A percentile compares a stretch with the other conserved stretches of the same genome.
These are phyloP conservation scores for Nettapus auritus DNA, from an alignment of 2,113 vertebrate genomes.

Conservation along the genomic window DNA sequence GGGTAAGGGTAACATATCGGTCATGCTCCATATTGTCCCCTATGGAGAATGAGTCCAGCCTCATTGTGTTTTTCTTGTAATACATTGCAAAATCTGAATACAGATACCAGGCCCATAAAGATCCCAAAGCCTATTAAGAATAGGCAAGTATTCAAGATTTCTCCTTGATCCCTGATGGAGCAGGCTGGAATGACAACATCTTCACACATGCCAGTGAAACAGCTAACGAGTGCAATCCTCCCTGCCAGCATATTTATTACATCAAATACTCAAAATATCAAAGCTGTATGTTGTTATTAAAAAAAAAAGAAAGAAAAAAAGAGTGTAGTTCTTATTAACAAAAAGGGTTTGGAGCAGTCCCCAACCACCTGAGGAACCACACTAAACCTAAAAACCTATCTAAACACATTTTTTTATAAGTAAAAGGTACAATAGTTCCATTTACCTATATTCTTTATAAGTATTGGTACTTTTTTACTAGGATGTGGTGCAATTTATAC, in stretches of 20 bases:
- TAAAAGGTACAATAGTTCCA: neutral
- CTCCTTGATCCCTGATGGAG: neutral
- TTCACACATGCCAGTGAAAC: neutral
- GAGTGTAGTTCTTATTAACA: neutral
- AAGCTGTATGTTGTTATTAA: neutral
- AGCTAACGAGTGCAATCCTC: neutral
- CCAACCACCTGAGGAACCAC: neutral
- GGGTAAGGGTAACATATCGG: neutral
- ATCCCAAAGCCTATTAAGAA: neutral
- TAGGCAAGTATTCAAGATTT: neutral
- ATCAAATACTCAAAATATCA: neutral
- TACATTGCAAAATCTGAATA: neutral
- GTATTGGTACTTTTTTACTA: neutral
- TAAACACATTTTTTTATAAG: neutral
- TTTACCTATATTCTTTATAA: neutral
- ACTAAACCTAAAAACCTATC: neutral
- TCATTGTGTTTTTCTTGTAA: neutral
- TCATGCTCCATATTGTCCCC: neutral
- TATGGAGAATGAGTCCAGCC: neutral
- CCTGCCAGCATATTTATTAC: neutral
- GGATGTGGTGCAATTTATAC: neutral
- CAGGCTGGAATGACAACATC: neutral
- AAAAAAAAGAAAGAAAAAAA: neutral
- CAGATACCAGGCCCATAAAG: neutral
- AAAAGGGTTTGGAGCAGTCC: neutral